Conservation (phyloP, 2,888 invertebrate species). For the Metalampra italica region DNA sequence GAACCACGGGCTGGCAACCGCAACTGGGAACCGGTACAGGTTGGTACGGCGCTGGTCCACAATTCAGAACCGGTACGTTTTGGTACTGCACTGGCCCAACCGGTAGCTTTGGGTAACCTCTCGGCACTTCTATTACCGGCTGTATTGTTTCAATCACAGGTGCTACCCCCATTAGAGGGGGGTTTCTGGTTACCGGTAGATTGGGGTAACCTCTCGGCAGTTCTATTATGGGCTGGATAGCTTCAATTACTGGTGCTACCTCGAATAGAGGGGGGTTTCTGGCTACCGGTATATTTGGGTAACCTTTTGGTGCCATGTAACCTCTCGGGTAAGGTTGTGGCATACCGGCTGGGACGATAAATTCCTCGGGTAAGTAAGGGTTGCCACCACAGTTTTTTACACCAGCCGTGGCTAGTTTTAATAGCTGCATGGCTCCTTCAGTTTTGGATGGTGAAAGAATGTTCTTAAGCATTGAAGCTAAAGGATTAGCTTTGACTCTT, state of each 20-base stretch:
- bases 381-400: background rate
- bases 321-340: background rate
- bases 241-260: too few species aligned
- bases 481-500: conserved; percentile 8
- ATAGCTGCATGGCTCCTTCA: conserved; percentile 25
- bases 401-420: conserved; percentile 16
- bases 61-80: background rate
- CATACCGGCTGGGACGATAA: background rate
- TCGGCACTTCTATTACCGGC: background rate
- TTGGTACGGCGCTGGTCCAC: background rate
- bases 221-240: too few species aligned
- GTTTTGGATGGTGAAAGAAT: conserved; percentile 31
- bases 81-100: background rate
- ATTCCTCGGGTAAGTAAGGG: conserved; percentile 7
- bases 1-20: background rate
- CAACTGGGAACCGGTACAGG: background rate
- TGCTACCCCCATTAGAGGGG: background rate
- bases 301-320: background rate
- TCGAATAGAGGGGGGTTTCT: too few species aligned
- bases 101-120: background rate
- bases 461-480: conserved; percentile 25
- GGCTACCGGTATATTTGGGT: background rate
- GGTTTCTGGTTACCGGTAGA: background rate
- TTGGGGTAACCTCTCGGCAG: background rate
- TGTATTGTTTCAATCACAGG: background rate